These are phyloP conservation scores for Phengaris arion DNA, from an alignment of 2,888 invertebrate genomes.

Conservation along the genomic window DNA sequence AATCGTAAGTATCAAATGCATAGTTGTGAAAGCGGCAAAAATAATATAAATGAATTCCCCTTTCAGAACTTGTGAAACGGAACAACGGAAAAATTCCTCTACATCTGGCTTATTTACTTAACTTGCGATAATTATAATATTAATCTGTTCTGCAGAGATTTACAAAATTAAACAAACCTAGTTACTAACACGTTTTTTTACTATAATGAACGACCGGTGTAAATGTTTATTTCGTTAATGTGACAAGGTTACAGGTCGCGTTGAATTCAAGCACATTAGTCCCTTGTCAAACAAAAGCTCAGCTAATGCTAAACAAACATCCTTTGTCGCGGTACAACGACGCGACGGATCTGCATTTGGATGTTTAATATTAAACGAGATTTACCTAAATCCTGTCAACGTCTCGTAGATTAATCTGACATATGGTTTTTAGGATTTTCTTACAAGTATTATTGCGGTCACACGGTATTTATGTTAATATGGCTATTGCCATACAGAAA, in stretches of 20 bases:
- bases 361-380: constrained; percentile 3
- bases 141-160: neutral
- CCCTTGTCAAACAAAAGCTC: constrained; percentile 23
- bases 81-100: too few relatives aligned
- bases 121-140: too few relatives aligned
- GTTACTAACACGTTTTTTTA: neutral
- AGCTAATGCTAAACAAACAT: neutral
- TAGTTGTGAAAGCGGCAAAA: too few relatives aligned
- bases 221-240: neutral
- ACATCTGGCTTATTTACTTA: too few relatives aligned
- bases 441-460: too few relatives aligned
- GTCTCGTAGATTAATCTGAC: neutral
- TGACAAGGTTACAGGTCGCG: neutral
- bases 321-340: constrained; percentile 13
- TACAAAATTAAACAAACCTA: neutral
- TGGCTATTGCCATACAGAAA: too few relatives aligned
- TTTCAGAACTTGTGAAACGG: too few relatives aligned
- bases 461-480: too few relatives aligned
- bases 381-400: neutral
- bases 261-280: neutral
- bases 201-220: neutral
- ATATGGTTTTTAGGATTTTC: neutral
- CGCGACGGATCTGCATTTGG: neutral
- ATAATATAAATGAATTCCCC: too few relatives aligned
- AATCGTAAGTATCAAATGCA: too few relatives aligned